phyloP scores from a whole-genome alignment of 2,888 invertebrate species.

The Yponomeuta evonymella region DNA sequence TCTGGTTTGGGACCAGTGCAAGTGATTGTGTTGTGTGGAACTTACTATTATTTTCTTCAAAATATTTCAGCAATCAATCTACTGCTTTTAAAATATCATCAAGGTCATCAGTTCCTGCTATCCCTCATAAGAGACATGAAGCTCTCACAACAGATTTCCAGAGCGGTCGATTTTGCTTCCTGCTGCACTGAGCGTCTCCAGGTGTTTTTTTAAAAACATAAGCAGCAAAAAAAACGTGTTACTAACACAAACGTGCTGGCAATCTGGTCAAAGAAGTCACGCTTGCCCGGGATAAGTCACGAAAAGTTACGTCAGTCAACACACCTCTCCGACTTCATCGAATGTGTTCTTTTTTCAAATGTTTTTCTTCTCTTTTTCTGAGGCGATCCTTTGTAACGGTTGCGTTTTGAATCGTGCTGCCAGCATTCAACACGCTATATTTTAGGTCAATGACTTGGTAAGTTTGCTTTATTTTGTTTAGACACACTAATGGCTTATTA shows the following conservation, averaged over 20 bases:
- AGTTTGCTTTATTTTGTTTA: background rate
- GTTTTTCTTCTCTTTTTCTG: slow-evolving; percentile 28
- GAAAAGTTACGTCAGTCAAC: slow-evolving; percentile 49
- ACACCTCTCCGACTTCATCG: slow-evolving; percentile 34
- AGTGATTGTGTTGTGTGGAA: no score
- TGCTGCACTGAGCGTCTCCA: no score
- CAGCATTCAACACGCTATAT: slow-evolving; percentile 20
- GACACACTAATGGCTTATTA: background rate
- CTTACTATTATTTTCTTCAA: no score
- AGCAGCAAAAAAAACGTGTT: background rate
- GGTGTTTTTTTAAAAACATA: no score
- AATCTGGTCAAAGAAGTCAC: slow-evolving; percentile 51
- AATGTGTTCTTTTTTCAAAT: slow-evolving; percentile 17
- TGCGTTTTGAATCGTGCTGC: slow-evolving; percentile 20
- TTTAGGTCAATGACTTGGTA: slow-evolving; percentile 12
- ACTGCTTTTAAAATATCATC: no score
- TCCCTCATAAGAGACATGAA: no score
- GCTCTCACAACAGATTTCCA: no score
- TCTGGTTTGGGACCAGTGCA: no score
- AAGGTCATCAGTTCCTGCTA: no score
- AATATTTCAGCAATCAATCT: no score
- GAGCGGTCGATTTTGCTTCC: no score
- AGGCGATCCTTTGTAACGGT: slow-evolving; percentile 38
- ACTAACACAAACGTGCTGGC: slow-evolving; percentile 9
- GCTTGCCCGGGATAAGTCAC: slow-evolving; percentile 39